Percentiles rank a stretch among this genome's conserved stretches.
Evolutionary conservation across 2,113 vertebrate species (phyloP).

Genomic region (Ginglymostoma cirratum): DNA sequence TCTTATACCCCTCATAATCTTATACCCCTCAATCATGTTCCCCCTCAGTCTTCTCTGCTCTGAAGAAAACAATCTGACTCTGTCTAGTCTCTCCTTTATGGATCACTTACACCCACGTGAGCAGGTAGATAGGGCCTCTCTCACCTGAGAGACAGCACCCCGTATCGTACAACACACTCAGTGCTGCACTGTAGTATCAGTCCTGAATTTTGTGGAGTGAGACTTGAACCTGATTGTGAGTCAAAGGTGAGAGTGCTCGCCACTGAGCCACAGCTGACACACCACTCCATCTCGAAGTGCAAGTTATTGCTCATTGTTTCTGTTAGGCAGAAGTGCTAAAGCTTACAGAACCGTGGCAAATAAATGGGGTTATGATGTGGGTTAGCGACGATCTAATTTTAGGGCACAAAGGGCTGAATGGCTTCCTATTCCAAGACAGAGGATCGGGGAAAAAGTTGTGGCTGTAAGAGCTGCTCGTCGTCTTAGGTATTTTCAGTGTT

Average conservation of each 20-base stretch:
- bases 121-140: neutral
- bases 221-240: neutral
- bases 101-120: neutral
- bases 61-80: no score
- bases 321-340: neutral
- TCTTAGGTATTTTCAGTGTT: no score
- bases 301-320: neutral
- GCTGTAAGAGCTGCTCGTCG: no score
- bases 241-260: neutral
- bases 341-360: neutral
- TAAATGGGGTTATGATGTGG: neutral
- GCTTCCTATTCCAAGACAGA: neutral
- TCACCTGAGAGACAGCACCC: neutral
- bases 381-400: neutral
- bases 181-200: neutral
- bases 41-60: no score
- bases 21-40: no score
- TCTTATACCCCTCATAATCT: no score
- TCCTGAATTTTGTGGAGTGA: neutral
- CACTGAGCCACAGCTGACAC: neutral
- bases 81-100: no score
- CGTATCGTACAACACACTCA: neutral
- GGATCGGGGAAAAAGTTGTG: no score
- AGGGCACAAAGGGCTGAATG: neutral
- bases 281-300: neutral